phyloP scores from a whole-genome alignment of 2,888 invertebrate species.

The Ametastegia equiseti region DNA sequence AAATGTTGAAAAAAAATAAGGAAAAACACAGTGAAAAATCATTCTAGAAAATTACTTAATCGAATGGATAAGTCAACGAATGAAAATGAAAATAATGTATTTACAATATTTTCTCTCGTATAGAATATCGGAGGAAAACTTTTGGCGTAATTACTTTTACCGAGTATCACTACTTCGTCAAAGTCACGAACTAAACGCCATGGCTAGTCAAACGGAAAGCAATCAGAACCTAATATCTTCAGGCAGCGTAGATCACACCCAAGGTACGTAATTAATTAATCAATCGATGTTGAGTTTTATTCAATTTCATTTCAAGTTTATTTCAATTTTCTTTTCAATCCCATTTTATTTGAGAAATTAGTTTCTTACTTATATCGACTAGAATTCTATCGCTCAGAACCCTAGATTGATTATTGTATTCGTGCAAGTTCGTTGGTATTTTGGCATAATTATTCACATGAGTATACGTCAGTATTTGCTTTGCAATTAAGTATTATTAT shows the following conservation, averaged over 20 bases:
- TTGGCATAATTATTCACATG: too few species aligned
- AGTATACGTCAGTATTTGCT: too few species aligned
- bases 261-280: conserved; percentile 75
- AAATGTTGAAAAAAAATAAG: background rate
- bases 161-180: conserved; percentile 98
- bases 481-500: too few species aligned
- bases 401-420: too few species aligned
- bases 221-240: conserved; percentile 67
- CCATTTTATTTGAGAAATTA: too few species aligned
- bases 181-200: conserved; percentile 91
- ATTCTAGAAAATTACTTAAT: background rate
- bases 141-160: conserved; percentile 99
- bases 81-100: conserved; percentile 26
- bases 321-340: too few species aligned
- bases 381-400: too few species aligned
- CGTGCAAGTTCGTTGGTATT: too few species aligned
- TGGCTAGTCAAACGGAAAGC: conserved; percentile 76
- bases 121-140: conserved; percentile 97
- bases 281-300: background rate
- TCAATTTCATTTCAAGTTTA: too few species aligned
- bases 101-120: conserved; percentile 11
- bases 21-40: conserved; percentile 7
- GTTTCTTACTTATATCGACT: too few species aligned
- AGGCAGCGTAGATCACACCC: conserved; percentile 79
- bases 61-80: background rate